These are phyloP conservation scores for Drosophila subobscura DNA, from an alignment of 1,140 invertebrate species.

Conservation along the genomic window DNA sequence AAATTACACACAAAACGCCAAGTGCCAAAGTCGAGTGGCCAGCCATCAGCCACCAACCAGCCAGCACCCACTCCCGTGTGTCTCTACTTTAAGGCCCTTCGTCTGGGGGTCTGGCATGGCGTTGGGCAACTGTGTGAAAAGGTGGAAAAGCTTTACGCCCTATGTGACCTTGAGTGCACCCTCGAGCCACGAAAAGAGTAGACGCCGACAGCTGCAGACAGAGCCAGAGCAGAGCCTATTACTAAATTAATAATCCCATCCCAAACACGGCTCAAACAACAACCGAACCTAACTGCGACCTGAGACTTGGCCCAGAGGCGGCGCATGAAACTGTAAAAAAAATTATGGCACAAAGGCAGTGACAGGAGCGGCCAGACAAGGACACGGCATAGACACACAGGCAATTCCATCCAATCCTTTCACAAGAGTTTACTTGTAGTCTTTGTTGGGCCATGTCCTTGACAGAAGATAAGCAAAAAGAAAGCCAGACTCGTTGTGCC, in stretches of 20 bases:
- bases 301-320: constrained; percentile 26
- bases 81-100: not conserved
- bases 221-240: constrained; percentile 59
- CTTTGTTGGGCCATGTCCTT: constrained; percentile 40
- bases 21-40: constrained; percentile 59
- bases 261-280: constrained; percentile 38
- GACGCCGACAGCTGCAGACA: constrained; percentile 26
- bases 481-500: constrained; percentile 7
- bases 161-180: constrained; percentile 73
- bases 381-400: constrained; percentile 7
- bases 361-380: constrained; percentile 8
- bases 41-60: constrained; percentile 16
- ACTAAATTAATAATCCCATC: constrained; percentile 74
- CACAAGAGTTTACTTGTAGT: constrained; percentile 32
- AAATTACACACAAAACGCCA: constrained; percentile 63
- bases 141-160: constrained; percentile 61
- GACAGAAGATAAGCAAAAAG: constrained; percentile 30
- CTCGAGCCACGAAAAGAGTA: constrained; percentile 45
- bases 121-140: constrained; percentile 35
- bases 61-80: not conserved
- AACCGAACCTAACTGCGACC: constrained; percentile 14
- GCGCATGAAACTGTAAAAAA: constrained; percentile 59
- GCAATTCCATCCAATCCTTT: constrained; percentile 25
- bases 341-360: constrained; percentile 54
- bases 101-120: not conserved